A percentile compares a stretch with the other conserved stretches of the same genome.
Evolutionary conservation across 92 coral and sea anemone species (phyloP).

Genomic region (Montipora capitata): DNA sequence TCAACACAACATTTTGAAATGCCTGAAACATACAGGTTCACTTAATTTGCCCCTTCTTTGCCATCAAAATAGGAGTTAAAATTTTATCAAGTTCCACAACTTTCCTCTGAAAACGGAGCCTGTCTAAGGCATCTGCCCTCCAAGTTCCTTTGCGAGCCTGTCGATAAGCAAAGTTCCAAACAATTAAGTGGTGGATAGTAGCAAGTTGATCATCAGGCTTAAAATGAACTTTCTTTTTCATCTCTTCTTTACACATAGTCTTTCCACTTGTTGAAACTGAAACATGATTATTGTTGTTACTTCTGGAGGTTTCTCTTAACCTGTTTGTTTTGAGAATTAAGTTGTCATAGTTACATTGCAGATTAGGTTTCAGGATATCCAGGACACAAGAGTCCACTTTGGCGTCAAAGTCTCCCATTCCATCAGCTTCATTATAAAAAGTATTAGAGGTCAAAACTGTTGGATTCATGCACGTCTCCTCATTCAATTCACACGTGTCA

Average conservation of each 20-base stretch:
- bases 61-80: slow-evolving; percentile 80
- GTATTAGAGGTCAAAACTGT: not conserved
- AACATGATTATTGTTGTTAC: not conserved
- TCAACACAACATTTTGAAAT: no score
- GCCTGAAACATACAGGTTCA: not conserved
- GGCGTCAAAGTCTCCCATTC: not conserved
- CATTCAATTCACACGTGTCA: not conserved
- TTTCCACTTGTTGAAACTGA: not conserved
- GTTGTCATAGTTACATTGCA: not conserved
- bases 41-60: slow-evolving; percentile 18
- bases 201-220: slow-evolving; percentile 76
- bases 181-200: slow-evolving; percentile 72
- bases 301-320: not conserved
- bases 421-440: slow-evolving; percentile 8
- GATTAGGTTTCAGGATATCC: slow-evolving; percentile 21
- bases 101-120: slow-evolving; percentile 86
- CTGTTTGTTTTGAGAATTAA: not conserved
- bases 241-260: not conserved
- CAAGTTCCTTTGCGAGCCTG: slow-evolving; percentile 93
- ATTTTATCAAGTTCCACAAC: slow-evolving; percentile 81
- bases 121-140: slow-evolving; percentile 86
- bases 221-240: slow-evolving; percentile 81
- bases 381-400: slow-evolving; percentile 29
- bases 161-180: slow-evolving; percentile 94
- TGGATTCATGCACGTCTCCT: not conserved